Conservation (phyloP, 2,888 invertebrate species). For the Ochropacha duplaris region DNA sequence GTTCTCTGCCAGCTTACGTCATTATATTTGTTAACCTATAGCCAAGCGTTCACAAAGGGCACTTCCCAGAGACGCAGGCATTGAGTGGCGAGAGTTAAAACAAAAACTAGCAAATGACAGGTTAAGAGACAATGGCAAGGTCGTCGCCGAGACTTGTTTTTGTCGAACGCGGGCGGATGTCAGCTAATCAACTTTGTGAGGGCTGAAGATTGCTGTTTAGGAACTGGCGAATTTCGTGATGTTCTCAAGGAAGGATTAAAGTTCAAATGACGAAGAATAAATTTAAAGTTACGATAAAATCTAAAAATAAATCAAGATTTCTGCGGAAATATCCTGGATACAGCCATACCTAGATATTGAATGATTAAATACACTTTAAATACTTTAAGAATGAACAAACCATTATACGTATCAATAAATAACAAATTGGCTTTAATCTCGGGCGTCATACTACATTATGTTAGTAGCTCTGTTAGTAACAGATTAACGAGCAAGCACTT, state of each 20-base stretch:
- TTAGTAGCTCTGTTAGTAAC: neutral
- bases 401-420: neutral
- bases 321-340: too few species aligned
- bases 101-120: constrained; percentile 35
- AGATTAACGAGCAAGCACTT: too few species aligned
- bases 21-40: constrained; percentile 19
- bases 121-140: constrained; percentile 60
- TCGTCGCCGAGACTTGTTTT: constrained; percentile 52
- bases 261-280: too few species aligned
- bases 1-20: neutral
- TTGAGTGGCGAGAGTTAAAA: constrained; percentile 12
- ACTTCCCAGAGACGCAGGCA: constrained; percentile 19
- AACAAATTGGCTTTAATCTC: neutral
- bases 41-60: constrained; percentile 24
- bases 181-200: constrained; percentile 33
- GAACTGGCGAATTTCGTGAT: neutral
- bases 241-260: too few species aligned
- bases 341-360: too few species aligned
- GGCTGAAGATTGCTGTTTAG: neutral
- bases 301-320: too few species aligned
- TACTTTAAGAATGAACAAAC: too few species aligned
- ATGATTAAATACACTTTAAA: too few species aligned
- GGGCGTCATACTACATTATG: neutral
- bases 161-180: constrained; percentile 48
- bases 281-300: too few species aligned